Percentiles rank a stretch among this genome's conserved stretches.
Conservation (phyloP, 2,888 invertebrate genomes). For the Seira sanloemensis region DNA sequence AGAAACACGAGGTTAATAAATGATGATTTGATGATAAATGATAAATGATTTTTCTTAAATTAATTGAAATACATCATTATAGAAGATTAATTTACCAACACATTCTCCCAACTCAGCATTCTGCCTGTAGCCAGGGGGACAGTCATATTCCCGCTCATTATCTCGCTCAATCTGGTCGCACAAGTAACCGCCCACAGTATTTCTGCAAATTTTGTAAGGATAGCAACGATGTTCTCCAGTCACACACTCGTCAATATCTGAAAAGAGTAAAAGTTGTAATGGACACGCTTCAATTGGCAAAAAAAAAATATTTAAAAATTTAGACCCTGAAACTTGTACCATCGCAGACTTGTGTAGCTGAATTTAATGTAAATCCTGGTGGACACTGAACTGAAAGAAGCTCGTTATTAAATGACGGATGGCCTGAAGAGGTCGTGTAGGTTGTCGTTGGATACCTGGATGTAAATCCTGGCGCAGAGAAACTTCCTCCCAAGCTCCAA, state of each 20-base stretch:
- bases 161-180: constrained; percentile 74
- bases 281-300: too few species aligned
- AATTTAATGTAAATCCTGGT: constrained; percentile 74
- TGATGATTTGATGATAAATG: too few species aligned
- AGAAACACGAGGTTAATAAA: too few species aligned
- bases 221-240: constrained; percentile 78
- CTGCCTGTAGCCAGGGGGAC: constrained; percentile 74
- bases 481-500: too few species aligned
- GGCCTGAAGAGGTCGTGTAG: constrained; percentile 19
- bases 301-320: too few species aligned
- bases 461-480: background rate
- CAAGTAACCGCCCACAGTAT: constrained; percentile 77
- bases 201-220: constrained; percentile 76
- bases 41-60: too few species aligned
- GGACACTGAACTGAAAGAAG: constrained; percentile 70
- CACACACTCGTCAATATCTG: constrained; percentile 88
- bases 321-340: too few species aligned
- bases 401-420: constrained; percentile 19
- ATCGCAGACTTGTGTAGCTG: constrained; percentile 73
- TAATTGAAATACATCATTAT: too few species aligned
- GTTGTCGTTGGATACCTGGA: background rate
- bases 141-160: constrained; percentile 67
- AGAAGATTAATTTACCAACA: too few species aligned
- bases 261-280: too few species aligned
- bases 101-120: constrained; percentile 70